phyloP scores from a whole-genome alignment of 2,888 invertebrate species.

The Beris morrisii region DNA sequence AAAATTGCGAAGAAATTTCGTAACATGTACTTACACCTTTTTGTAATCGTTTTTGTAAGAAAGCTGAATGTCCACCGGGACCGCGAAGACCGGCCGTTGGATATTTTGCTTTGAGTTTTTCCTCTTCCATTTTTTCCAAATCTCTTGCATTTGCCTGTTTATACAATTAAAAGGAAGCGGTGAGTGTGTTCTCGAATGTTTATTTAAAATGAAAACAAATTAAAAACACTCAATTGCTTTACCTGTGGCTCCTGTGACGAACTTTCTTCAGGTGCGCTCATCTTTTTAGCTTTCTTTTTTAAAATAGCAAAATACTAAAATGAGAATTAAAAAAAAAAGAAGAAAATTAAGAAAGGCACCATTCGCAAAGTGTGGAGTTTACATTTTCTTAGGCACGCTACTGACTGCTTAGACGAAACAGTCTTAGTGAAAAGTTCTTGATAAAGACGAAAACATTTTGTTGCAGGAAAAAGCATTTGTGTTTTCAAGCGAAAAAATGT shows the following conservation, averaged over 20 bases:
- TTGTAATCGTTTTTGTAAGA: slow-evolving; percentile 89
- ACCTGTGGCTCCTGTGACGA: slow-evolving; percentile 37
- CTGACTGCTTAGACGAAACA: too few relatives aligned
- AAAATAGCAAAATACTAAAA: too few relatives aligned
- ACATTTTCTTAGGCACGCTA: too few relatives aligned
- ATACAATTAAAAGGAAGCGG: background rate
- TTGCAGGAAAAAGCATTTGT: too few relatives aligned
- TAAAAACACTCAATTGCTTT: background rate
- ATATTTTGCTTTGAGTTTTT: slow-evolving; percentile 90
- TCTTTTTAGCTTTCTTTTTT: slow-evolving; percentile 13
- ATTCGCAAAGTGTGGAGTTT: too few relatives aligned
- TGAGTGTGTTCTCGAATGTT: background rate
- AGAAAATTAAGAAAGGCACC: too few relatives aligned
- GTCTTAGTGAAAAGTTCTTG: too few relatives aligned
- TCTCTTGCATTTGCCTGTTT: slow-evolving; percentile 57
- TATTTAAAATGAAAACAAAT: background rate
- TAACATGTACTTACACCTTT: slow-evolving; percentile 73
- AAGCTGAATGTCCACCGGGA: slow-evolving; percentile 82
- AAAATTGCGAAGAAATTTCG: too few relatives aligned
- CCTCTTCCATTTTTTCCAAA: slow-evolving; percentile 87
- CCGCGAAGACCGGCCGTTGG: slow-evolving; percentile 72
- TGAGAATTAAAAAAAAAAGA: too few relatives aligned
- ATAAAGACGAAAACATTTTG: too few relatives aligned
- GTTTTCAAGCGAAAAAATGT: too few relatives aligned
- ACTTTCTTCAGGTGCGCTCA: slow-evolving; percentile 37